Base-by-base conservation (phyloP, 1,140 invertebrate genomes). In the Drosophila navojoa region DNA sequence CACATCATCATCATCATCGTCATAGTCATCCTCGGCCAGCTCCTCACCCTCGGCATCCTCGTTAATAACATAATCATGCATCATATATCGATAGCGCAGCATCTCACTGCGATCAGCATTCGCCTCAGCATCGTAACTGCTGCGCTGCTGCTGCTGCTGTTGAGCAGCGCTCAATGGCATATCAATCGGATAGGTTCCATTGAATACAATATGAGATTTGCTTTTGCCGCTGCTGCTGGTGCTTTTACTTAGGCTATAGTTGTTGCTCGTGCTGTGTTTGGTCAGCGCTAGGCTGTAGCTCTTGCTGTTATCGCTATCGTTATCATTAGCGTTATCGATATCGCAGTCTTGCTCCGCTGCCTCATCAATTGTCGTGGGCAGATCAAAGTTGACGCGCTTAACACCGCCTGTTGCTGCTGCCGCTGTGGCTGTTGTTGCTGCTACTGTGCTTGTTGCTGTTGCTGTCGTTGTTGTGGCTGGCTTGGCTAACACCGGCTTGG, bases 131-230 rank as follows among this genome's bases (percentile, higher is more conserved):
- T 91, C 91, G 50, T 91, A 91, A 29, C 75, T 55, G 45, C 52
- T 62, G 35, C 16, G 57, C 55, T 59, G 29, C 5, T 74, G 62
- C 79, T 93, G 32, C 85, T 75, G 32, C 49, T 52, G 70, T 6
- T 25, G 9, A 5, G 22, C 52, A 22, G 52, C 60, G 5, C 58
- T 25, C 13, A 91, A 45, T 4, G 96, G 96, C 74, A 93, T 93
- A 87, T 96, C 96, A 50, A 97, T 96, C 2, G 96, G 96, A 93
- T 94, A 97, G 5, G 96, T 97, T 35, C 96, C 96, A 57, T 96
- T 96, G 86, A 96, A 97, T 42, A 97, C 93, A 44, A 92, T 92
- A 29, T 91, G 84, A 3, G 84, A 72, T 49, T 89, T 81, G 7
- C 49, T 54, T 38, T 27, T 42, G 59, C n/a, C 53, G 47, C 44